phyloP scores from a whole-genome alignment of 2,113 vertebrate genomes.

The Collichthys lucidus region DNA sequence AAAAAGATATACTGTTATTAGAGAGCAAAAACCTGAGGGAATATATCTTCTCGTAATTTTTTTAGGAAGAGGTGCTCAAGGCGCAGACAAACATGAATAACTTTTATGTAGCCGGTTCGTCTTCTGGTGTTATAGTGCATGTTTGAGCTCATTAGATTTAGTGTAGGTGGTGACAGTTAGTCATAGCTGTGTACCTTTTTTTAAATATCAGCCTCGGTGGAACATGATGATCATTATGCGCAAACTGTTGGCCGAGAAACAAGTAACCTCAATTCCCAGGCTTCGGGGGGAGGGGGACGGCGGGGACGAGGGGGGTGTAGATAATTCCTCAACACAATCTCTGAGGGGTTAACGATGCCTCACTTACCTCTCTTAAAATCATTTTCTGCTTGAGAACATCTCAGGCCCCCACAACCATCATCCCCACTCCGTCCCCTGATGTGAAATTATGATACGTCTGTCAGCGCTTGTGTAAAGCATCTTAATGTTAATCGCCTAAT shows the following conservation, averaged over 20 bases:
- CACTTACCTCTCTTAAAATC: conserved; percentile 75
- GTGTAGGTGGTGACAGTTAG: conserved; percentile 69
- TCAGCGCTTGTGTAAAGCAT: conserved; percentile 75
- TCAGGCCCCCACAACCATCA: conserved; percentile 19
- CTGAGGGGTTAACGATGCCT: conserved; percentile 65
- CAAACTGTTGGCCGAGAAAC: conserved; percentile 59
- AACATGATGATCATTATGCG: conserved; percentile 63
- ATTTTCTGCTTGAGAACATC: conserved; percentile 74
- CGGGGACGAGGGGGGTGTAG: conserved; percentile 29
- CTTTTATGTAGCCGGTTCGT: conserved; percentile 52
- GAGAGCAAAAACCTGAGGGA: conserved; percentile 37
- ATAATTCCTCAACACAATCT: conserved; percentile 61
- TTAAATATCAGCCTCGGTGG: conserved; percentile 41
- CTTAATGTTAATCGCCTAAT: conserved; percentile 82
- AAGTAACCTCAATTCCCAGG: conserved; percentile 67
- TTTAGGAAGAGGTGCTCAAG: conserved; percentile 40
- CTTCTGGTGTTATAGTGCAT: conserved; percentile 47
- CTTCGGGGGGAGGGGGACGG: neutral
- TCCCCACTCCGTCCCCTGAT: conserved; percentile 45
- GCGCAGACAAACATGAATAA: conserved; percentile 47
- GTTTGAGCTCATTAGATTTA: conserved; percentile 62
- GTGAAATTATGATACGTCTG: conserved; percentile 78
- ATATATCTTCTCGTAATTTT: conserved; percentile 22
- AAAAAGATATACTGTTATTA: conserved; percentile 67
- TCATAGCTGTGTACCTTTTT: conserved; percentile 54